Evolutionary conservation across 2,113 vertebrate genomes (phyloP).

Genomic region (Marmota flaviventris): DNA sequence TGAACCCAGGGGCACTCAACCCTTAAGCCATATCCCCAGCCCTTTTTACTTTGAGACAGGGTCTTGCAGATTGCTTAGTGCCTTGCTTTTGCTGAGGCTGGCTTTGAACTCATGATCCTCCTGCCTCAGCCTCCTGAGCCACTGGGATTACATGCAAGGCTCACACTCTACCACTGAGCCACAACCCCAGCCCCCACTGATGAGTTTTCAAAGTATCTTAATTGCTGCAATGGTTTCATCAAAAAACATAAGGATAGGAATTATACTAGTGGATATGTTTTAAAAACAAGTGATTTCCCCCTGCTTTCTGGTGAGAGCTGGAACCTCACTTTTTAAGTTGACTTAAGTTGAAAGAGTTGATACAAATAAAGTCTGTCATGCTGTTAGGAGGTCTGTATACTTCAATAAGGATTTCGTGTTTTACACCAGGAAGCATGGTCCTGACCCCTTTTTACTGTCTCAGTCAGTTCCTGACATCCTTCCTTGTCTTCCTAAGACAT

Average conservation of each 20-base stretch:
- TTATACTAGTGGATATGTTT: not conserved
- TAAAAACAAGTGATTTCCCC: not conserved
- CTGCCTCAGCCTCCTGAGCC: too few relatives aligned
- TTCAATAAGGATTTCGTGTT: not conserved
- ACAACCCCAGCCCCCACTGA: not conserved
- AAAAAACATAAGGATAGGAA: not conserved
- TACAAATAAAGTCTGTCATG: not conserved
- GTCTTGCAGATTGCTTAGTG: too few relatives aligned
- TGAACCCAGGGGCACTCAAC: too few relatives aligned
- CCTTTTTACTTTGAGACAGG: not conserved
- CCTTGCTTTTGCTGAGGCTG: too few relatives aligned
- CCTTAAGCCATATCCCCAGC: too few relatives aligned
- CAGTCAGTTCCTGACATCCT: accelerated
- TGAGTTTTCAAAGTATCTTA: not conserved
- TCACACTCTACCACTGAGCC: not conserved
- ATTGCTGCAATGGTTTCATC: not conserved
- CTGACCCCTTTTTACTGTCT: not conserved
- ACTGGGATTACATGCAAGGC: not conserved
- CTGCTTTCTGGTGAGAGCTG: not conserved
- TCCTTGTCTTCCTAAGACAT: not conserved
- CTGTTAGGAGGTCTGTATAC: not conserved
- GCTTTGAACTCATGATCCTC: too few relatives aligned
- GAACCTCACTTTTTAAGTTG: not conserved
- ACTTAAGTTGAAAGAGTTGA: not conserved
- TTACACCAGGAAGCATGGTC: not conserved